phyloP scores from a whole-genome alignment of 2,113 vertebrate genomes.

The Serilophus lunatus region DNA sequence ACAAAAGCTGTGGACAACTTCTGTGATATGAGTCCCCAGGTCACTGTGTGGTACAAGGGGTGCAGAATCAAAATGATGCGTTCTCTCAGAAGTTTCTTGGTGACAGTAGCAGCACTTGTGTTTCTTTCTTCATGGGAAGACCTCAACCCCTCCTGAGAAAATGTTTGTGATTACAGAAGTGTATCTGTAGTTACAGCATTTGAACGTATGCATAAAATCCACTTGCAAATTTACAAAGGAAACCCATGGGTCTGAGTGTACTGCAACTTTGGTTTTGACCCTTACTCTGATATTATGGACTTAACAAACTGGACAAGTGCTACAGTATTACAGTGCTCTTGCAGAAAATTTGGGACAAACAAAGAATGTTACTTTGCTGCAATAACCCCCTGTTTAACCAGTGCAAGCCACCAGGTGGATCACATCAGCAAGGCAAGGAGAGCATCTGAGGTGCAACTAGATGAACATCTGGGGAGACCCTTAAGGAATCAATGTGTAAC shows the following conservation, averaged over 20 bases:
- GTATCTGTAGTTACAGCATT: neutral
- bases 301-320: neutral
- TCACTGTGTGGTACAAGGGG: neutral
- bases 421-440: neutral
- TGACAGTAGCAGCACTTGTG: neutral
- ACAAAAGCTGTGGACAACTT: neutral
- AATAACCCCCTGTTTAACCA: neutral
- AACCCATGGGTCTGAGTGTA: neutral
- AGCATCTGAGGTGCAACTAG: neutral
- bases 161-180: neutral
- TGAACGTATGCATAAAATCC: neutral
- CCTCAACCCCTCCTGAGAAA: neutral
- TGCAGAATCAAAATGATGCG: neutral
- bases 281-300: neutral
- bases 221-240: neutral
- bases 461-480: neutral
- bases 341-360: neutral
- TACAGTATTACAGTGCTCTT: neutral
- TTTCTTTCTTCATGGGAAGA: neutral
- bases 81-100: neutral
- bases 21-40: neutral
- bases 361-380: neutral
- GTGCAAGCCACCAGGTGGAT: neutral
- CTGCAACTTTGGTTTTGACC: neutral
- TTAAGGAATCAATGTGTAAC: neutral